These are phyloP conservation scores for Chaunax sp. DNA, from an alignment of 2,797 vertebrate species.

Conservation along the genomic window DNA sequence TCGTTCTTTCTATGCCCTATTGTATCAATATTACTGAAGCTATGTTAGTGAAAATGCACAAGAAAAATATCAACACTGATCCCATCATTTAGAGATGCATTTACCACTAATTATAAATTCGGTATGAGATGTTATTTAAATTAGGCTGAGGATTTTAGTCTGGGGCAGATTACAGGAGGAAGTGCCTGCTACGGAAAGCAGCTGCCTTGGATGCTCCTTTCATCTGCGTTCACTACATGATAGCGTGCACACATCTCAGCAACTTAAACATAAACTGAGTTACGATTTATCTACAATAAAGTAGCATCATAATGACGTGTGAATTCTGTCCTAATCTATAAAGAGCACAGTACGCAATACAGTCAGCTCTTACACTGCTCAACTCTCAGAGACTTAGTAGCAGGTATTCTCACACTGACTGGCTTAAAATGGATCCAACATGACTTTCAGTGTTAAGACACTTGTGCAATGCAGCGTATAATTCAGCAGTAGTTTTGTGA, in stretches of 20 bases:
- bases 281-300: background rate
- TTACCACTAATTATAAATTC: background rate
- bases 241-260: constrained; percentile 3
- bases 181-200: background rate
- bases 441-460: constrained; percentile 13
- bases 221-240: background rate
- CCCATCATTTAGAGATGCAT: background rate
- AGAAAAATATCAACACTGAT: constrained; percentile 3
- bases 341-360: no score
- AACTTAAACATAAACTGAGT: constrained; percentile 3
- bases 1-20: constrained; percentile 65
- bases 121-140: background rate
- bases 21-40: constrained; percentile 14
- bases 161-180: background rate
- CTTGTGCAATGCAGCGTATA: background rate
- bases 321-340: background rate
- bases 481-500: no score
- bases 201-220: background rate
- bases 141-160: background rate
- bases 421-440: background rate
- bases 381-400: constrained; percentile 5
- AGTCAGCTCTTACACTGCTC: constrained; percentile 1
- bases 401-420: constrained; percentile 24
- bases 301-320: background rate
- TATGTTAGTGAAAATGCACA: constrained; percentile 9